Conservation (phyloP, 2,888 invertebrate genomes). For the Macrosiphum euphorbiae region DNA sequence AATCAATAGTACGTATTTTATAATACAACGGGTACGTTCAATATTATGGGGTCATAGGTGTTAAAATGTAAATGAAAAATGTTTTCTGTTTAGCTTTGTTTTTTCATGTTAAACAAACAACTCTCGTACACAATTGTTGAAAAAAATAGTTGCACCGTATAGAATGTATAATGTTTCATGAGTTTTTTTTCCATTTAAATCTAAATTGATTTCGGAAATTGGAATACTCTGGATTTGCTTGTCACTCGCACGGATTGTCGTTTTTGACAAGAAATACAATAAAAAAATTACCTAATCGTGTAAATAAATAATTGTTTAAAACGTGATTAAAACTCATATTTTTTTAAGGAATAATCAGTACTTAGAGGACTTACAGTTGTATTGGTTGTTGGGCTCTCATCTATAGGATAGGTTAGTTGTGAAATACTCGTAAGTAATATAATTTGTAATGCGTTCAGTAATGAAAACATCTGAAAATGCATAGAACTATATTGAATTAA, state of each 20-base stretch:
- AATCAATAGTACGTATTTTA: neutral
- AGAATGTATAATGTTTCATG: neutral
- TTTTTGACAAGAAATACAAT: neutral
- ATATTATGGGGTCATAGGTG: neutral
- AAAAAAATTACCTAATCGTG: neutral
- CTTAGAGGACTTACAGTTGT: neutral
- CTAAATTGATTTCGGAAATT: constrained; percentile 15
- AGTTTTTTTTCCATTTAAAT: neutral
- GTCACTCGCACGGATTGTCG: neutral
- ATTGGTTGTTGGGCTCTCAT: too few relatives aligned
- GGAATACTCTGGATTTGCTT: neutral
- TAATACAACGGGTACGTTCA: neutral
- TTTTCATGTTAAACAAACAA: neutral
- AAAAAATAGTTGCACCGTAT: neutral
- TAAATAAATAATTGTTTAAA: neutral
- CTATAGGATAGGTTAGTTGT: neutral
- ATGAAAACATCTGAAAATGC: neutral
- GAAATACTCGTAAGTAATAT: neutral
- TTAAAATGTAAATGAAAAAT: neutral
- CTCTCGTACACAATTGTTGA: neutral
- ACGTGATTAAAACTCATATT: neutral
- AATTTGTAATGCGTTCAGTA: neutral
- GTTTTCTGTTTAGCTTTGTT: neutral
- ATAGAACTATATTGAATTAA: neutral
- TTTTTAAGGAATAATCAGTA: neutral